phyloP scores from a whole-genome alignment of 2,888 invertebrate genomes.

The Onthophagus sagittarius region DNA sequence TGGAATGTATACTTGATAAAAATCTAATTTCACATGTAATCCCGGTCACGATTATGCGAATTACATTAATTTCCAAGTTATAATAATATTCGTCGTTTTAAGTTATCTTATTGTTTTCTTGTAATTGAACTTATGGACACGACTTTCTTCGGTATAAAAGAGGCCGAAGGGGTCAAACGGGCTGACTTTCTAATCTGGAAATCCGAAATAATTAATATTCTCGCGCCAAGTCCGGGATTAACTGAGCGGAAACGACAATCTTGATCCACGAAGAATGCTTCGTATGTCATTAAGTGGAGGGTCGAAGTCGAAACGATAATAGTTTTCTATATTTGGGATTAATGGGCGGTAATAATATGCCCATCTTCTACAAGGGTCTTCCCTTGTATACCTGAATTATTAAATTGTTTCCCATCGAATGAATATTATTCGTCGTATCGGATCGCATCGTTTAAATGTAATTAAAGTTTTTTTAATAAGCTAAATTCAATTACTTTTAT shows the following conservation, averaged over 20 bases:
- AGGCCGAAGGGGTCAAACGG: not conserved
- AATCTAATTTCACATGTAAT: slow-evolving; percentile 3
- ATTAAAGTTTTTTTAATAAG: not conserved
- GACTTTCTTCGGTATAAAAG: not conserved
- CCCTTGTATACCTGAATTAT: not conserved
- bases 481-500: no score
- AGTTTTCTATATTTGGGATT: not conserved
- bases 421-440: not conserved
- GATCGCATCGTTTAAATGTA: not conserved
- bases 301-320: not conserved
- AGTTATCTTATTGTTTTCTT: slow-evolving; percentile 2
- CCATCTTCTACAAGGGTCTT: not conserved
- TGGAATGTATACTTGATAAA: not conserved
- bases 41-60: slow-evolving; percentile 2
- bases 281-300: not conserved
- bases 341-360: not conserved
- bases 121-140: not conserved
- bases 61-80: slow-evolving; percentile 4
- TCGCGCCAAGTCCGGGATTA: not conserved
- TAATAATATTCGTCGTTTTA: not conserved
- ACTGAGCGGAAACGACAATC: not conserved
- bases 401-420: not conserved
- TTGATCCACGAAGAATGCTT: slow-evolving; percentile 4
- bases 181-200: slow-evolving; percentile 2
- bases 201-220: slow-evolving; percentile 13